phyloP scores from a whole-genome alignment of 2,113 vertebrate species.

The Neodontobutis hainanensis region DNA sequence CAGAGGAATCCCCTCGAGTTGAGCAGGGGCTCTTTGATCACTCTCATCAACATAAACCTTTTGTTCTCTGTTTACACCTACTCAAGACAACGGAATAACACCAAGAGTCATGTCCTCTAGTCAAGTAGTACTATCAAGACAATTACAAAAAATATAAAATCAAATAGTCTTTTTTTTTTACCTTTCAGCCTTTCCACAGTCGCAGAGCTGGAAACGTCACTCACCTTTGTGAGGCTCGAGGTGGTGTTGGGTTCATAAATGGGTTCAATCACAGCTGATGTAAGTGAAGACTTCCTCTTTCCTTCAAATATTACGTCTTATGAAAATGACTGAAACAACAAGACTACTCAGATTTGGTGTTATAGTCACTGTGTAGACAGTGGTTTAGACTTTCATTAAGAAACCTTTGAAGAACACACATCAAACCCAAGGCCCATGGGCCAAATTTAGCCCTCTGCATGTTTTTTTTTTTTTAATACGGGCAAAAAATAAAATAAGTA shows the following conservation, averaged over 20 bases:
- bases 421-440: background rate
- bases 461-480: too few species aligned
- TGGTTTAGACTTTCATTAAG: too few species aligned
- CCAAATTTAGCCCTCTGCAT: background rate
- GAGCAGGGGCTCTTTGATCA: background rate
- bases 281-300: constrained; percentile 32
- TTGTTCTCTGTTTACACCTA: constrained; percentile 23
- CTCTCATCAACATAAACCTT: background rate
- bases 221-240: constrained; percentile 67
- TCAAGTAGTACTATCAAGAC: too few species aligned
- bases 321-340: constrained; percentile 46
- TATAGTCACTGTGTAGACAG: background rate
- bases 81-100: background rate
- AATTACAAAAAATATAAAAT: background rate
- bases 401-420: too few species aligned
- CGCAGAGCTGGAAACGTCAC: constrained; percentile 34
- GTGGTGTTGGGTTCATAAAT: constrained; percentile 44
- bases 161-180: constrained; percentile 30
- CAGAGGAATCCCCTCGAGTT: background rate
- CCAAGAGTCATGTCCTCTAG: too few species aligned
- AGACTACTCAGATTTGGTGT: constrained; percentile 28
- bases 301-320: constrained; percentile 35
- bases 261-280: constrained; percentile 28
- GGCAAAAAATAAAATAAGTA: too few species aligned
- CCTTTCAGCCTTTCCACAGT: constrained; percentile 36